Percentiles rank a stretch among this genome's conserved stretches.
Evolutionary conservation across 1,140 invertebrate genomes (phyloP).

Genomic region (Drosophila lacertosa): DNA sequence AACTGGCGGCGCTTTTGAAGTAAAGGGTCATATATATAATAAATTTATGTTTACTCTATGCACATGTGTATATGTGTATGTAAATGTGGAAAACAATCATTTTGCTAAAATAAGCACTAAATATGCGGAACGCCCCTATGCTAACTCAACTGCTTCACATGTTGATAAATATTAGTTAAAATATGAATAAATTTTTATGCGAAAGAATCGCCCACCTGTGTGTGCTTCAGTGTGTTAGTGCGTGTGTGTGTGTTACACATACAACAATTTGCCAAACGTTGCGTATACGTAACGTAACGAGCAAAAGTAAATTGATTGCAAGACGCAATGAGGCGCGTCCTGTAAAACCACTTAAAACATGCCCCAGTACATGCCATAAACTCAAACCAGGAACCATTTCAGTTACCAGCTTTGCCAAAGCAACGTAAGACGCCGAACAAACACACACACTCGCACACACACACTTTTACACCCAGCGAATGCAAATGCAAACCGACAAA

Average conservation of each 20-base stretch:
- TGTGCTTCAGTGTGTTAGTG: conserved; percentile 14
- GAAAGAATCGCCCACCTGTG: conserved; percentile 36
- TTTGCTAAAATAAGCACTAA: conserved; percentile 81
- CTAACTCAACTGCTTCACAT: conserved; percentile 47
- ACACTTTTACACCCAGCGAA: conserved; percentile 6
- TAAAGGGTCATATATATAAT: not conserved
- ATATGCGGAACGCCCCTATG: conserved; percentile 66
- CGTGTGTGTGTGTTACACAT: conserved; percentile 34
- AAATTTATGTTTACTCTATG: conserved; percentile 1
- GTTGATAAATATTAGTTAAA: conserved; percentile 82
- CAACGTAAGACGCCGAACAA: conserved; percentile 14
- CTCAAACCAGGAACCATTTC: conserved; percentile 56
- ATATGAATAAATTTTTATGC: conserved; percentile 73
- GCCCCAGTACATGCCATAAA: conserved; percentile 83
- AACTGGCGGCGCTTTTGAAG: not conserved
- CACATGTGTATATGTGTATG: conserved; percentile 10
- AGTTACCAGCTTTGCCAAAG: conserved; percentile 18
- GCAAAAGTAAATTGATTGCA: conserved; percentile 78
- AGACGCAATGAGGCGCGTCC: conserved; percentile 83
- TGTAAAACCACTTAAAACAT: conserved; percentile 84
- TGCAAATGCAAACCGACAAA: conserved; percentile 59
- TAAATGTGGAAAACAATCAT: conserved; percentile 55
- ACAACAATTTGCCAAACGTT: conserved; percentile 61
- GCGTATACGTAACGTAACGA: conserved; percentile 79
- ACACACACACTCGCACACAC: conserved; percentile 9